Conservation (phyloP, 2,888 invertebrate genomes). For the Drosophila picticornis region DNA sequence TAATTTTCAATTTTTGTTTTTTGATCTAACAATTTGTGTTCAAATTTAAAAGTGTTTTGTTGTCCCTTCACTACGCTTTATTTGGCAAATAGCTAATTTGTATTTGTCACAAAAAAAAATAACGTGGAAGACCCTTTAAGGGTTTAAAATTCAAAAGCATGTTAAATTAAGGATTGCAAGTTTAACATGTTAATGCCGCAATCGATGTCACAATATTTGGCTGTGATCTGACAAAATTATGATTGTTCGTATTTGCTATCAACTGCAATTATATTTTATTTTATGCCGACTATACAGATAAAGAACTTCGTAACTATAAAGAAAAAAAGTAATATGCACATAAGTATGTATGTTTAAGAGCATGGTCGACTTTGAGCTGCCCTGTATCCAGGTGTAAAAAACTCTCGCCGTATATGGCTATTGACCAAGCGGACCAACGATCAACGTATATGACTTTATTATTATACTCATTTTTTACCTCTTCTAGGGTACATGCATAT, state of each 20-base stretch:
- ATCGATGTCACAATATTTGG: constrained; percentile 82
- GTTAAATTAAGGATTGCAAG: constrained; percentile 55
- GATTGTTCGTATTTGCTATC: not conserved
- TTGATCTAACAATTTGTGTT: constrained; percentile 81
- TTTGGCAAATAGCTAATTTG: constrained; percentile 78
- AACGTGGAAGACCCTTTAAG: constrained; percentile 54
- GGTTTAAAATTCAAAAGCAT: constrained; percentile 44
- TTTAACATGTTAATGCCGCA: constrained; percentile 57
- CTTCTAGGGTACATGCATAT: constrained; percentile 1
- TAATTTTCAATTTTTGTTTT: constrained; percentile 81
- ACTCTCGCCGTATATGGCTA: not conserved
- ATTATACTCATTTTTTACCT: not conserved
- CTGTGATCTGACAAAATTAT: constrained; percentile 46
- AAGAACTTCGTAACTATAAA: not conserved
- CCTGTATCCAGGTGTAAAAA: not conserved
- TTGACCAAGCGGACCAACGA: not conserved
- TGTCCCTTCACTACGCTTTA: constrained; percentile 68
- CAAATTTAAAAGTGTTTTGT: constrained; percentile 74
- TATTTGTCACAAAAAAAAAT: constrained; percentile 53
- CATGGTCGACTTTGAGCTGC: not conserved
- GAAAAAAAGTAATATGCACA: not conserved
- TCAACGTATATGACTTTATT: not conserved
- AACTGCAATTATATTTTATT: not conserved
- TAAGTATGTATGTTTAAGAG: not conserved
- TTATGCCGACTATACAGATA: not conserved